phyloP scores from a whole-genome alignment of 1,140 invertebrate genomes.

The Drosophila pseudoobscura region DNA sequence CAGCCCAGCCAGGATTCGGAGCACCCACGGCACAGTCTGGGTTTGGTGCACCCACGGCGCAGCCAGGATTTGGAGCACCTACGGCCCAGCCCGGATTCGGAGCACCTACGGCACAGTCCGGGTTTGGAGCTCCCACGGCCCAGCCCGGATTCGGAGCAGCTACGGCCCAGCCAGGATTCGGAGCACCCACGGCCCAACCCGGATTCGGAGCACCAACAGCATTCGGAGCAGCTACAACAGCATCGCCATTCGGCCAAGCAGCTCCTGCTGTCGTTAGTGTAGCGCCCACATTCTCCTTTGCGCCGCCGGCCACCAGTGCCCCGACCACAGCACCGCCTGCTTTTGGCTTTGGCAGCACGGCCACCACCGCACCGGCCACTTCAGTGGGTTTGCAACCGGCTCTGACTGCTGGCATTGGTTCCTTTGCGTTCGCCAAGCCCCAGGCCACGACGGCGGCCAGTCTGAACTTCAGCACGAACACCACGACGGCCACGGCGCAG shows the following conservation, averaged over 20 bases:
- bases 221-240: conserved; percentile 27
- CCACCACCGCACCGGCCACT: conserved; percentile 46
- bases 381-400: conserved; percentile 41
- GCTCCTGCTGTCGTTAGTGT: conserved; percentile 55
- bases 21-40: conserved; percentile 4
- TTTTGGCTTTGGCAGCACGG: conserved; percentile 53
- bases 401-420: conserved; percentile 37
- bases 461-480: conserved; percentile 72
- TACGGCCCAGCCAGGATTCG: conserved; percentile 15
- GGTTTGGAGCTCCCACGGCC: conserved; percentile 4
- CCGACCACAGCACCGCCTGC: conserved; percentile 41
- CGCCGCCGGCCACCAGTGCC: conserved; percentile 55
- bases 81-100: conserved; percentile 29
- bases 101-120: conserved; percentile 1
- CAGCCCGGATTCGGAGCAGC: conserved; percentile 2
- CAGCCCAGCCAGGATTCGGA: conserved; percentile 28
- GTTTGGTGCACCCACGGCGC: conserved; percentile 35
- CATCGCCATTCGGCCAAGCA: conserved; percentile 26
- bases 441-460: conserved; percentile 65
- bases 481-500: conserved; percentile 63
- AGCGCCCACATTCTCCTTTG: conserved; percentile 60
- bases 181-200: conserved; percentile 2
- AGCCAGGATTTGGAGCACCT: conserved; percentile 15
- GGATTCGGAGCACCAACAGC: conserved; percentile 29
- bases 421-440: conserved; percentile 68